These are phyloP conservation scores for Pachypanchax playfairii DNA, from an alignment of 2,113 vertebrate genomes.

Conservation along the genomic window DNA sequence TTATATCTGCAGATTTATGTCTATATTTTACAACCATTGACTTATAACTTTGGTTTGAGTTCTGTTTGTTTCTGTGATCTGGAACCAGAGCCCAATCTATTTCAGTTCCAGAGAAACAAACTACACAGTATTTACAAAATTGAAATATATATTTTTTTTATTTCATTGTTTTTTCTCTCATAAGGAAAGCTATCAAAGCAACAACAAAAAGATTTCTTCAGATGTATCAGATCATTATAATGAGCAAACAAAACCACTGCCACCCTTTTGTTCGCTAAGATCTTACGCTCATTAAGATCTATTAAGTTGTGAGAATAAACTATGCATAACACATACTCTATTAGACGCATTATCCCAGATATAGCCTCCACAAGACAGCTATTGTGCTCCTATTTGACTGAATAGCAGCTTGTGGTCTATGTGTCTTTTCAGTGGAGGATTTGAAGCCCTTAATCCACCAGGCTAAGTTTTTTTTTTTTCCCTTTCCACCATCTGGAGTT, in stretches of 20 bases:
- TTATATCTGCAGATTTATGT: neutral
- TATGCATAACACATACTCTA: conserved; percentile 71
- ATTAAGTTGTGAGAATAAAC: conserved; percentile 71
- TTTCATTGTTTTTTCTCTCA: conserved; percentile 23
- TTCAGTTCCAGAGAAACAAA: neutral
- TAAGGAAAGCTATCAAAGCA: conserved; percentile 11
- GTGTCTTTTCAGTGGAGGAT: conserved; percentile 77
- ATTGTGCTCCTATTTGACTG: conserved; percentile 73
- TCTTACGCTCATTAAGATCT: conserved; percentile 68
- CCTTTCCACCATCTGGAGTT: conserved; percentile 81
- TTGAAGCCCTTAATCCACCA: conserved; percentile 80
- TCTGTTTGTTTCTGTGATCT: neutral
- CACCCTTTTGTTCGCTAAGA: conserved; percentile 55
- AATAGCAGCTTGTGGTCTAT: conserved; percentile 70
- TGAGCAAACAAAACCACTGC: conserved; percentile 60
- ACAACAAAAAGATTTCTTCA: conserved; percentile 27
- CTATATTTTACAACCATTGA: neutral
- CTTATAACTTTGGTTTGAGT: neutral
- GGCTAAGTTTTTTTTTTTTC: conserved; percentile 71
- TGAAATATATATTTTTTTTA: too few species aligned
- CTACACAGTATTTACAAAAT: too few species aligned
- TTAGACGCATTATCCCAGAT: conserved; percentile 66
- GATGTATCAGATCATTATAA: conserved; percentile 64
- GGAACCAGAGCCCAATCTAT: neutral
- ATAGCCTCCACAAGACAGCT: conserved; percentile 61